Evolutionary conservation across 2,113 vertebrate species (phyloP), one percentile per base, ranked within the genome.

Genomic region (Oncorhynchus mykiss): DNA sequence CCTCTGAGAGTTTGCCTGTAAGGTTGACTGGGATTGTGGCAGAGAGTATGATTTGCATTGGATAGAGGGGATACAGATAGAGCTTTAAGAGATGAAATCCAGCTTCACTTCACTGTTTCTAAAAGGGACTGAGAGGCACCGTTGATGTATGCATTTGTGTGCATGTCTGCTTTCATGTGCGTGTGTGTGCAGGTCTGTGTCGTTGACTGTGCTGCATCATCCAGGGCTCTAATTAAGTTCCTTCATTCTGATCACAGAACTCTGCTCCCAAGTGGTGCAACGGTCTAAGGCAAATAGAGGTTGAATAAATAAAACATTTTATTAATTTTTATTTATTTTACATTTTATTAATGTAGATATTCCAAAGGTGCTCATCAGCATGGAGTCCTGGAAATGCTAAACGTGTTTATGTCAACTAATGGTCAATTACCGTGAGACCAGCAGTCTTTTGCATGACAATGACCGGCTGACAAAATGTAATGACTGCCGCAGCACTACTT

Each of bases 41-140:
- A 67, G 59, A 72, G 51, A 67, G 68, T 45, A 73, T 66, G 70
- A 85, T 88, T 85, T 85, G 70, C 75, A 74, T 71, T 62, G 31
- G 73, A 85, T 76, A 57, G 9, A 60, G 71, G 73, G 79, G 80
- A 79, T 75, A 77, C 82, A 64, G 34, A 77, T 68, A 67, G 51
- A 70, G 67, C 48, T 75, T 81, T 67, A 67, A 62, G n/a, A 80
- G 48, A 77, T 54, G 72, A 83, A 84, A 71, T 78, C 81, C 70
- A 54, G 68, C 81, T 76, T 73, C 73, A 76, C 79, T 51, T 39
- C 39, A 39, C 8, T 86, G 85, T 88, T 74, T 82, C 85, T 73
- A 79, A 80, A 73, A 72, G 60, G 75, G 76, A 72, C 59, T 3
- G 59, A 60, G 57, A 73, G 31, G 39, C 20, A 78, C 49, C 29